Evolutionary conservation across 2,888 invertebrate species (phyloP).

Genomic region (Pollenia griseotomentosa): DNA sequence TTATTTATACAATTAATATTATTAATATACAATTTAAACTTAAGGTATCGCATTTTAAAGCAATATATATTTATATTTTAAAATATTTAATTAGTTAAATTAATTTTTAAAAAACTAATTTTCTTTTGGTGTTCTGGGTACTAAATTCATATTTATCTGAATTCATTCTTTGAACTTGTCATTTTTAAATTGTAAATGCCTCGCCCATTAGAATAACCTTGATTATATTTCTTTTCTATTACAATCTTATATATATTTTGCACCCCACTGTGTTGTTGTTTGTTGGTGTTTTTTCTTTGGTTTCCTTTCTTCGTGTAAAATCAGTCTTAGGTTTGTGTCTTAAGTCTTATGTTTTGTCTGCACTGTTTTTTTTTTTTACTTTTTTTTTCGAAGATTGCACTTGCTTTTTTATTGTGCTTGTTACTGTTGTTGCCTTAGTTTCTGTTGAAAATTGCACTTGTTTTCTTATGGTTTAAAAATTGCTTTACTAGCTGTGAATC

Average conservation of each 20-base stretch:
- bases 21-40: too few species aligned
- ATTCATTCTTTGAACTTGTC: too few species aligned
- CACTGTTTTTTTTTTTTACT: neutral
- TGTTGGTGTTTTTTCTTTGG: slow-evolving; percentile 8
- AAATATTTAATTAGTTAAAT: too few species aligned
- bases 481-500: slow-evolving; percentile 55
- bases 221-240: neutral
- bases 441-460: slow-evolving; percentile 64
- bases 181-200: too few species aligned
- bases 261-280: slow-evolving; percentile 36
- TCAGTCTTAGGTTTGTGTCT: slow-evolving; percentile 48
- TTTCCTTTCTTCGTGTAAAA: neutral
- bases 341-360: slow-evolving; percentile 62
- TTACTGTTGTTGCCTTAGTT: slow-evolving; percentile 35
- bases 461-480: slow-evolving; percentile 51
- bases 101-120: too few species aligned
- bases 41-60: too few species aligned
- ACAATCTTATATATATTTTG: neutral
- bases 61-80: too few species aligned
- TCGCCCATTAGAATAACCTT: slow-evolving; percentile 1
- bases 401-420: slow-evolving; percentile 49
- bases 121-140: too few species aligned
- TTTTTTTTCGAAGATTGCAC: slow-evolving; percentile 41
- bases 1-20: too few species aligned
- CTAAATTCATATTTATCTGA: too few species aligned